Percentiles rank a stretch among this genome's conserved stretches.
These are phyloP conservation scores for Notechis scutatus DNA, from an alignment of 2,113 vertebrate species.

Conservation along the genomic window DNA sequence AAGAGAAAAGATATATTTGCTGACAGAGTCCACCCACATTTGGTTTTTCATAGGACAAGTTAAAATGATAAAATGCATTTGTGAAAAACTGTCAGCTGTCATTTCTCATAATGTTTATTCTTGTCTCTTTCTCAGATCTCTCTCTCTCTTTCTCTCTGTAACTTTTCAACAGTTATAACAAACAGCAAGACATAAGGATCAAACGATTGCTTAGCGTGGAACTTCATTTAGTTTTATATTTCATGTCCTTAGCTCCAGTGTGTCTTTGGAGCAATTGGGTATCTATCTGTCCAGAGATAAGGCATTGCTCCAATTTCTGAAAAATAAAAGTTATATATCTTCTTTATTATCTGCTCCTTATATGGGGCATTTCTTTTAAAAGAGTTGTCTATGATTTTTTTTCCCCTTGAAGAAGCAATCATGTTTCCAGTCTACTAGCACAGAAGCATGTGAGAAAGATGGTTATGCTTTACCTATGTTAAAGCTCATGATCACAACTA, in stretches of 20 bases:
- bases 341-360: not conserved
- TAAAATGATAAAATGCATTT: conserved; percentile 43
- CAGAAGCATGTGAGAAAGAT: not conserved
- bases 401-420: not conserved
- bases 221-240: not conserved
- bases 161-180: not conserved
- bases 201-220: not conserved
- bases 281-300: conserved; percentile 16
- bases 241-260: not conserved
- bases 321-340: not conserved
- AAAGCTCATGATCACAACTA: not conserved
- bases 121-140: conserved; percentile 29
- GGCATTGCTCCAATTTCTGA: not conserved
- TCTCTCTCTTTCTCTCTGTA: not conserved
- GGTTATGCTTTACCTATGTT: not conserved
- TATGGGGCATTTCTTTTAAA: not conserved
- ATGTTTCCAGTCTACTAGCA: not conserved
- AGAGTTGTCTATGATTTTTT: not conserved
- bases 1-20: conserved; percentile 54
- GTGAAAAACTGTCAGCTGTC: conserved; percentile 35
- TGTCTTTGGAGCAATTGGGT: not conserved
- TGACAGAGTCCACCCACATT: not conserved
- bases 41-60: conserved; percentile 51
- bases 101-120: conserved; percentile 33
- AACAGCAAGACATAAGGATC: not conserved